Percentiles rank a stretch among this genome's conserved stretches.
phyloP scores from a whole-genome alignment of 2,797 vertebrate species.

The Typhlichthys eigenmanni region DNA sequence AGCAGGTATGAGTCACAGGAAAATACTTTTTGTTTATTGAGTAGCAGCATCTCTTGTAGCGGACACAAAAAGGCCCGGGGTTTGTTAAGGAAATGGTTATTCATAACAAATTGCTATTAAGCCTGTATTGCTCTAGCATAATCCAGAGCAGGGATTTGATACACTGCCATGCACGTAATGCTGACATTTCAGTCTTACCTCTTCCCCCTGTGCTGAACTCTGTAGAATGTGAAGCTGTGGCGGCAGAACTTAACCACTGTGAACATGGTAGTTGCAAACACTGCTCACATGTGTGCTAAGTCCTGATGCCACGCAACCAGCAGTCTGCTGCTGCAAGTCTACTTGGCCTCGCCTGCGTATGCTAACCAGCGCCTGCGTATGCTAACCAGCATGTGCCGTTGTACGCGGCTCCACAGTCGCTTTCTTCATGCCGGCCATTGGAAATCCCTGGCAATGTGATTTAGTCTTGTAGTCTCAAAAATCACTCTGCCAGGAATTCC shows the following conservation, averaged over 20 bases:
- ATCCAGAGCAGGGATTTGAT: slow-evolving; percentile 24
- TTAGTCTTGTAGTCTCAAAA: slow-evolving; percentile 84
- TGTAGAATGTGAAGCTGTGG: slow-evolving; percentile 62
- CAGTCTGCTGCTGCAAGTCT: not conserved
- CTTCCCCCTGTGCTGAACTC: not conserved
- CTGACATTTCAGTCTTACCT: slow-evolving; percentile 44
- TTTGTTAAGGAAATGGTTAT: not conserved
- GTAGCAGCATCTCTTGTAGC: not conserved
- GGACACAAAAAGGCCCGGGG: not conserved
- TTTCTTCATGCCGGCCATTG: slow-evolving; percentile 84
- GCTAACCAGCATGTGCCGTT: slow-evolving; percentile 5
- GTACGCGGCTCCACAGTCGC: slow-evolving; percentile 28
- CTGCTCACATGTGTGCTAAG: slow-evolving; percentile 95
- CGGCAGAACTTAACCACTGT: slow-evolving; percentile 98
- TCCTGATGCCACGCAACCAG: slow-evolving; percentile 81
- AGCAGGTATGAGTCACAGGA: not conserved
- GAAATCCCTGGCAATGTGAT: slow-evolving; percentile 99
- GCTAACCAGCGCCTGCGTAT: not conserved
- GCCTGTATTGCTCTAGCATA: slow-evolving; percentile 8
- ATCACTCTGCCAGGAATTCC: slow-evolving; percentile 98
- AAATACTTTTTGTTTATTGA: not conserved
- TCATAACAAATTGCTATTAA: not conserved
- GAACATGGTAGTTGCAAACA: slow-evolving; percentile 81
- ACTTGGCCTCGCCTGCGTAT: not conserved
- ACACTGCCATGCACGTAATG: no score